Base-by-base conservation (phyloP, 2,797 vertebrate genomes). In the Sebastes minor region DNA sequence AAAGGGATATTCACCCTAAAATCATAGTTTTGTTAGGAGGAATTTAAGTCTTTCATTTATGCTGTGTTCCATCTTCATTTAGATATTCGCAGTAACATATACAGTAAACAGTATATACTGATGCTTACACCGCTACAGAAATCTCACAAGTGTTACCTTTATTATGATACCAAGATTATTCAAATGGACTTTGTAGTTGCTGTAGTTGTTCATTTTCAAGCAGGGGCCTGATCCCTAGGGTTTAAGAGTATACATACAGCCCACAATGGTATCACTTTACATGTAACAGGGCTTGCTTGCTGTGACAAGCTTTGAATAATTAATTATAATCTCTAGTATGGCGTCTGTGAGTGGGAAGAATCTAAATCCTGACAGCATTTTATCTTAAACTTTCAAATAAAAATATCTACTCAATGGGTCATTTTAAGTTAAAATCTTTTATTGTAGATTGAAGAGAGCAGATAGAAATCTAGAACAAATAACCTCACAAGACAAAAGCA, bases 371-470 rank as follows among this genome's bases (percentile, higher is more conserved):
- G 8, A 35, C 28, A 65, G 9, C n/a, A 52, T 23, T 49, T 23
- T 1, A 38, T 56, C 6, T 56, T 16, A 28, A 16, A 4, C 5
- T 18, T 38, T 55, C 1, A 60, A 20, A 42, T 49, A 38, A 30
- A 74, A 76, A 52, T 1, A 3, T 64, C 2, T 14, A 46, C 22
- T 57, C 8, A 20, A 3, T 23, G 8, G 14, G 6, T 49, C 3
- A 66, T n/a, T 76, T 74, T 49, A 81, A 78, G 33, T 83, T 86
- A 80, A 81, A 73, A 70, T 64, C 10, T 85, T 88, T 94, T 90
- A 94, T 92, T 93, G 71, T 59, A 87, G 86, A 67, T 25, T 75
- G 33, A 77, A 85, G 52, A 85, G 38, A 83, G 74, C 70, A 67
- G 82, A 76, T 65, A 80, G 62, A 86, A 86, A 81, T 82, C 30